Conservation (phyloP, 2,797 vertebrate genomes). For the Acanthurus tractus region DNA sequence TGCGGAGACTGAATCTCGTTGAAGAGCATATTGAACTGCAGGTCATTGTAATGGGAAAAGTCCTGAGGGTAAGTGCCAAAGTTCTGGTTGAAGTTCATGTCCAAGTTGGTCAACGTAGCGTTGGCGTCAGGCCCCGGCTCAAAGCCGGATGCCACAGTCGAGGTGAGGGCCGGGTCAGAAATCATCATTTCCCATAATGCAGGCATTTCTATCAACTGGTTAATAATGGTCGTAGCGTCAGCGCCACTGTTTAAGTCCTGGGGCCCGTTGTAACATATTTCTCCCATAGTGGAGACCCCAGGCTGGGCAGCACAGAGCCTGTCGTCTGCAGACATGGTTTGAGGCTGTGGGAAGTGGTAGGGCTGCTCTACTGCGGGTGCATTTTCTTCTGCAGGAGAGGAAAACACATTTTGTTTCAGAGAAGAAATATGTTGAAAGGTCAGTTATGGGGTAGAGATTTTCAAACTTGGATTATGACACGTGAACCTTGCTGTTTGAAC, state of each 20-base stretch:
- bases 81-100: conserved; percentile 68
- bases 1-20: conserved; percentile 72
- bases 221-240: background rate
- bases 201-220: conserved; percentile 55
- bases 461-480: background rate
- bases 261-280: conserved; percentile 55
- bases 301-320: conserved; percentile 22
- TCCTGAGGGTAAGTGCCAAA: conserved; percentile 57
- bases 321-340: conserved; percentile 51
- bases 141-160: conserved; percentile 1
- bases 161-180: background rate
- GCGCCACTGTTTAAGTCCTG: conserved; percentile 39
- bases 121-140: conserved; percentile 39
- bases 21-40: conserved; percentile 81
- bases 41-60: conserved; percentile 77
- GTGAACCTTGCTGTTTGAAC: background rate
- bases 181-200: conserved; percentile 27
- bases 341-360: conserved; percentile 51
- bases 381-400: conserved; percentile 54
- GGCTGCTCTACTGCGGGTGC: conserved; percentile 55
- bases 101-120: conserved; percentile 44
- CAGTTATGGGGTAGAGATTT: background rate
- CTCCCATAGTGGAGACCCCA: conserved; percentile 10
- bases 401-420: conserved; percentile 32
- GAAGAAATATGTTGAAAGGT: conserved; percentile 4